Percentiles rank a stretch among this genome's conserved stretches.
These are phyloP conservation scores for Chloroclysta siterata DNA, from an alignment of 2,888 invertebrate genomes.

Conservation along the genomic window DNA sequence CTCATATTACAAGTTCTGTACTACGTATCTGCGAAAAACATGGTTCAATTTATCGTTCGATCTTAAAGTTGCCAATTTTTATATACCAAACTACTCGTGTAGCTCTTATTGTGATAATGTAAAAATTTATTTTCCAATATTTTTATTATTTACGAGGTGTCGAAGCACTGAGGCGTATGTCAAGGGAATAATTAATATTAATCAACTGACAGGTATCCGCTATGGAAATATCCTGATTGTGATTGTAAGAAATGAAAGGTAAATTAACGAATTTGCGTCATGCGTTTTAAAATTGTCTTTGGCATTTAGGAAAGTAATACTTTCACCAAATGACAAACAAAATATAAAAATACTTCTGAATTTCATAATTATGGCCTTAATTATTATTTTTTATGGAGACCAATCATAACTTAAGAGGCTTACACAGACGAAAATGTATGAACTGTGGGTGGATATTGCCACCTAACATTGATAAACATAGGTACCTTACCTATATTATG, in stretches of 20 bases:
- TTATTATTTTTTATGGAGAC: no score
- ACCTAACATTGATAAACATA: no score
- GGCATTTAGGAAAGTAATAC: slow-evolving; percentile 2
- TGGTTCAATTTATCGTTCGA: slow-evolving; percentile 44
- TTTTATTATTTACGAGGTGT: slow-evolving; percentile 19
- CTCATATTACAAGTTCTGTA: not conserved
- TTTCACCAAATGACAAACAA: slow-evolving; percentile 4
- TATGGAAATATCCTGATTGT: slow-evolving; percentile 46
- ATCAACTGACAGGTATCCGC: slow-evolving; percentile 54
- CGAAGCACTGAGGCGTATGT: slow-evolving; percentile 33
- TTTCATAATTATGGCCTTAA: no score
- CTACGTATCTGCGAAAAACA: slow-evolving; percentile 13
- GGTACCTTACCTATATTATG: no score
- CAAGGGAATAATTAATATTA: slow-evolving; percentile 59
- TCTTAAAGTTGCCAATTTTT: slow-evolving; percentile 38
- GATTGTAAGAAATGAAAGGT: slow-evolving; percentile 18
- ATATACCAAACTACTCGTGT: slow-evolving; percentile 13
- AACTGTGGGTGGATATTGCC: no score
- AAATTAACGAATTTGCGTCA: slow-evolving; percentile 9
- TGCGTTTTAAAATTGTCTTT: slow-evolving; percentile 6
- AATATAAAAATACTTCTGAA: not conserved
- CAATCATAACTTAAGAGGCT: no score
- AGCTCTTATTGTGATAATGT: slow-evolving; percentile 18
- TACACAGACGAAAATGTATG: no score
- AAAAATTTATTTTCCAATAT: slow-evolving; percentile 18